These are phyloP conservation scores for Fundulus diaphanus DNA, from an alignment of 2,797 vertebrate species.

Conservation along the genomic window DNA sequence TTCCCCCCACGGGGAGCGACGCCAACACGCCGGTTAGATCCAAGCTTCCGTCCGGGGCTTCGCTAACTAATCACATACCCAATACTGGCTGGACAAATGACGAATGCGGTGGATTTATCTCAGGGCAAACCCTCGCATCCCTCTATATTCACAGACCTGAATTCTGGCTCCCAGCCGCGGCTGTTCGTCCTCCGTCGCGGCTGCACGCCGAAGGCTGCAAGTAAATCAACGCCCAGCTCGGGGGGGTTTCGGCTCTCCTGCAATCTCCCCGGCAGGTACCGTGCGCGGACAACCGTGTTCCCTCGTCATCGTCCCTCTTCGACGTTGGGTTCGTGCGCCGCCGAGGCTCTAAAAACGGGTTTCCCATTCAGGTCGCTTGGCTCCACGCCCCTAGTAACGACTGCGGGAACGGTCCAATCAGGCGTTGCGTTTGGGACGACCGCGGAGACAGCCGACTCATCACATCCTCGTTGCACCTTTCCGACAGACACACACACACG, in stretches of 20 bases:
- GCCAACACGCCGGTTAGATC: conserved; percentile 2
- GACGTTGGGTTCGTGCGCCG: conserved; percentile 24
- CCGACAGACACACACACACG: conserved; percentile 13
- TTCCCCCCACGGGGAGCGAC: conserved; percentile 6
- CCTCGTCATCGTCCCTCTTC: conserved; percentile 35
- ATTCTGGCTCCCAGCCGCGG: conserved; percentile 26
- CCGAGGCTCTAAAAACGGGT: conserved; percentile 50
- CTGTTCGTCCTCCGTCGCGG: conserved; percentile 15
- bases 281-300: conserved; percentile 27
- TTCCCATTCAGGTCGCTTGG: conserved; percentile 61
- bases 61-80: conserved; percentile 6
- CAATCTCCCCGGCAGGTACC: conserved; percentile 13
- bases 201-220: conserved; percentile 20
- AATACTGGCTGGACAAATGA: conserved; percentile 1
- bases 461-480: conserved; percentile 29
- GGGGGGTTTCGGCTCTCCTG: not conserved
- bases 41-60: not conserved
- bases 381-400: conserved; percentile 74
- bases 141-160: conserved; percentile 21
- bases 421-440: conserved; percentile 33
- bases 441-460: conserved; percentile 18
- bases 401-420: conserved; percentile 69
- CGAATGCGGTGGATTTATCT: conserved; percentile 35
- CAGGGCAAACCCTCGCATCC: conserved; percentile 53
- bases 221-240: conserved; percentile 23